Conservation (phyloP, 35 echinoderm and acorn worm species). For the Patiria miniata region DNA sequence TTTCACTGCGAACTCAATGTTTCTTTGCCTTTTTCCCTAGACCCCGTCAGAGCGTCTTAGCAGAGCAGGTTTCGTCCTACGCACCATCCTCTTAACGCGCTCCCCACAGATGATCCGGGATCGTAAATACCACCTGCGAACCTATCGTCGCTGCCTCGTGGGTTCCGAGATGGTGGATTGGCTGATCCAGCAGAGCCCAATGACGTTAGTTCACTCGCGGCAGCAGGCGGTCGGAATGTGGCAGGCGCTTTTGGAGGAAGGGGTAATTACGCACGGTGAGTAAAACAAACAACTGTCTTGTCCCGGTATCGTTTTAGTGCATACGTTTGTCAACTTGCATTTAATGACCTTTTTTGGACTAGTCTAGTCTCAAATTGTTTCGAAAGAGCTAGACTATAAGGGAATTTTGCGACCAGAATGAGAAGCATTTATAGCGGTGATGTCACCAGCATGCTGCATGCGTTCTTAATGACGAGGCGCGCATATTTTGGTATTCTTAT, state of each 20-base stretch:
- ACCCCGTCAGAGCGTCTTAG: slow-evolving; percentile 75
- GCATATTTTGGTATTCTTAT: too few relatives aligned
- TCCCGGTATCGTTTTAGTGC: too few relatives aligned
- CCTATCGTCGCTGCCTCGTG: slow-evolving; percentile 86
- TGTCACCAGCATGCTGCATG: too few relatives aligned
- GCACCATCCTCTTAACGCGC: slow-evolving; percentile 74
- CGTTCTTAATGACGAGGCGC: too few relatives aligned
- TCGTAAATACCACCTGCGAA: slow-evolving; percentile 77
- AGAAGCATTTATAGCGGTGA: too few relatives aligned
- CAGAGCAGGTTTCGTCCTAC: slow-evolving; percentile 80
- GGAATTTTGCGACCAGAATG: too few relatives aligned
- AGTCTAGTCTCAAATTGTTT: too few relatives aligned
- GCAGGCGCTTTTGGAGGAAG: slow-evolving; percentile 93
- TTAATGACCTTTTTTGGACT: too few relatives aligned
- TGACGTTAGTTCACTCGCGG: slow-evolving; percentile 77
- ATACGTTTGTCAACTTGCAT: too few relatives aligned
- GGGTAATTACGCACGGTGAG: slow-evolving; percentile 90
- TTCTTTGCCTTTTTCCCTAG: slow-evolving; percentile 22
- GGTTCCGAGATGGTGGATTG: slow-evolving; percentile 99
- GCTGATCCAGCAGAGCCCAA: slow-evolving; percentile 92
- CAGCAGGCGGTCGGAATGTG: slow-evolving; percentile 95
- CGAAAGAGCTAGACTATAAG: too few relatives aligned
- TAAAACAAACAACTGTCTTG: not conserved
- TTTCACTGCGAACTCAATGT: not conserved
- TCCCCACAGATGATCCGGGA: slow-evolving; percentile 88